Base-by-base conservation (phyloP, 2,888 invertebrate species). In the Timema podura region DNA sequence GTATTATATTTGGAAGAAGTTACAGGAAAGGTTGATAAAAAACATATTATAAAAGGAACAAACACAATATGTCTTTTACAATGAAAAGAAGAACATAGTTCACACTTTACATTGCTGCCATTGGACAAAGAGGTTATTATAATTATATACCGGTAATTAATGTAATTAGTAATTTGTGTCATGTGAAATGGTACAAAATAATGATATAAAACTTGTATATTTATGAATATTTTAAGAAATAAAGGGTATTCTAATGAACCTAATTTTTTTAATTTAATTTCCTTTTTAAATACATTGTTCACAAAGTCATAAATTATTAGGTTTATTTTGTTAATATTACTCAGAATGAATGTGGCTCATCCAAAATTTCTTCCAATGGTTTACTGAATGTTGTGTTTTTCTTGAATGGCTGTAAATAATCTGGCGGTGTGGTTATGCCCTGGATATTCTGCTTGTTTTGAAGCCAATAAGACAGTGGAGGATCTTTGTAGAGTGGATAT, bases 191-290 rank as follows among this genome's bases (percentile, higher is more conserved):
- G 71, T 73, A 71, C 71, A 71, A 73, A 73, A 46, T 67, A 61
- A 69, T 68, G 71, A 71, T 70, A 69, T 49, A 64, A 67, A 69
- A 71, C 71, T 71, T 73, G 70, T 70, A 73, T 73, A 73, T 73
- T 71, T 71, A 73, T 73, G 68, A 65, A 73, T 73, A 73, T 73
- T 73, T 73, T 73, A 73, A 69, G 69, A 73, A 73, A 73, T 73
- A 71, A 71, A 71, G 71, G 69, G 71, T 71, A 70, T 70, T 68
- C 54, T 69, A 69, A 64, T 68, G 67, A 67, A 71, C 64, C 16
- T 57, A 30, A 16, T 44, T 10, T 69, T 69, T 65, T 30, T 30
- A 30, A 30, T 30, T 30, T 3, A 30, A 3, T 30, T 30, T 30
- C 30, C 30, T 30, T 30, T 30, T 30, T 30, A 30, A 30, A 30